Conservation (phyloP, 2,113 vertebrate species). For the Heteronetta atricapilla region DNA sequence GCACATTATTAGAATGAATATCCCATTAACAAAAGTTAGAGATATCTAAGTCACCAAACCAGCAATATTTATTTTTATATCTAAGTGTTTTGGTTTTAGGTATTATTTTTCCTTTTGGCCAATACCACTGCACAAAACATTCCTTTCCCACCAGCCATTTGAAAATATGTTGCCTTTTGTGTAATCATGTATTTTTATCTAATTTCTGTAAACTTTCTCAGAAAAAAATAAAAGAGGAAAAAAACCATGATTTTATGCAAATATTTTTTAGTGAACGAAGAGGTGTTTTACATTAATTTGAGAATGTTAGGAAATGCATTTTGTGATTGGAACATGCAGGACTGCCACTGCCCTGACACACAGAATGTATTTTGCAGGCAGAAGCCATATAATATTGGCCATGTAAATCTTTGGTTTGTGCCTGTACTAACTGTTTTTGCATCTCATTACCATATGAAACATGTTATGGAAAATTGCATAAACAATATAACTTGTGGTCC, state of each 20-base stretch:
- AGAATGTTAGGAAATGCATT: neutral
- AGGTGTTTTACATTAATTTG: neutral
- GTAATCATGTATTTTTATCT: neutral
- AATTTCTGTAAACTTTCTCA: neutral
- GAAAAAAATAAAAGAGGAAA: neutral
- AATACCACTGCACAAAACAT: neutral
- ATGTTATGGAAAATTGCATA: constrained; percentile 10
- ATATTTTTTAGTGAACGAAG: neutral
- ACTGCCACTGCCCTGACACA: neutral
- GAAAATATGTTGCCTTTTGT: neutral
- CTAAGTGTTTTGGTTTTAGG: neutral
- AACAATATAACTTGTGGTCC: constrained; percentile 8
- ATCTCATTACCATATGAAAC: neutral
- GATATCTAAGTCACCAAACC: neutral
- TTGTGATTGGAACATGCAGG: neutral
- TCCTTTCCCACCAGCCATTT: neutral
- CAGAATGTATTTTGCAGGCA: neutral
- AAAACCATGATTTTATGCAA: neutral
- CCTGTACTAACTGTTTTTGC: neutral
- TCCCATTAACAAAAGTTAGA: neutral
- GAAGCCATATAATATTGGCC: neutral
- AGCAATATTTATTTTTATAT: neutral
- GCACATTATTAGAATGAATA: neutral
- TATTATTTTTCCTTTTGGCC: neutral
- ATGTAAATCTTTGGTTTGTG: neutral